Base-by-base conservation (phyloP, 2,888 invertebrate species). In the Arge pagana region DNA sequence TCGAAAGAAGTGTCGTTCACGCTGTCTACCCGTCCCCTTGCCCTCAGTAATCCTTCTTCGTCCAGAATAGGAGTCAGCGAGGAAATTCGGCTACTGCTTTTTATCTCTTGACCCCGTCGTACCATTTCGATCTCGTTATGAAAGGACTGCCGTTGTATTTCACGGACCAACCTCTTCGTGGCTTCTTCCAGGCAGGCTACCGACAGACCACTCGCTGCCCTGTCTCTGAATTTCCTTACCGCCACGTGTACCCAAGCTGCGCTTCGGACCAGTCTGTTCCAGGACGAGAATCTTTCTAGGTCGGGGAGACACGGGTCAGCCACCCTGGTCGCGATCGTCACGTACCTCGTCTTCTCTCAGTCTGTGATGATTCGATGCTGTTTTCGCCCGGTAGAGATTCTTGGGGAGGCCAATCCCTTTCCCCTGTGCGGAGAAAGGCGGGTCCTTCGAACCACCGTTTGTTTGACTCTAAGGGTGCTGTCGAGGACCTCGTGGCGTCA, bases 401-500 rank as follows among this genome's bases (percentile, higher is more conserved):
- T 4, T 21, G 23, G 5, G 30, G 6, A 3, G 28, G 49, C 39
- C 49, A 49, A 3, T 16, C 6, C 1, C 15, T 7, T 11, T 40
- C 36, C 4, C 21, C 26, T 24, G 35, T 8, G 6, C 28, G 16
- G 2, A 58, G 33, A 7, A 56, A 58, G 1, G 33, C 4, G 1
- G 55, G 56, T 2, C 60, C 58, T 6, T 16, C 3, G 1, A 52
- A 36, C 57, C 59, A 59, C 4, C 55, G 42, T 2, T 21, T 10
- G n/a, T n/a, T n/a, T n/a, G n/a, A n/a, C n/a, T n/a, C n/a, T n/a
- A n/a, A n/a, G n/a, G n/a, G n/a, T n/a, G n/a, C n/a, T 2, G n/a
- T 5, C 4, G 35, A 7, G 13, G 11, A n/a, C n/a, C 51, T 30
- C 3, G 57, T 60, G 5, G 63, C 58, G n/a, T 58, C 59, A 37